phyloP scores from a whole-genome alignment of 2,113 vertebrate species.

The Colaptes auratus region DNA sequence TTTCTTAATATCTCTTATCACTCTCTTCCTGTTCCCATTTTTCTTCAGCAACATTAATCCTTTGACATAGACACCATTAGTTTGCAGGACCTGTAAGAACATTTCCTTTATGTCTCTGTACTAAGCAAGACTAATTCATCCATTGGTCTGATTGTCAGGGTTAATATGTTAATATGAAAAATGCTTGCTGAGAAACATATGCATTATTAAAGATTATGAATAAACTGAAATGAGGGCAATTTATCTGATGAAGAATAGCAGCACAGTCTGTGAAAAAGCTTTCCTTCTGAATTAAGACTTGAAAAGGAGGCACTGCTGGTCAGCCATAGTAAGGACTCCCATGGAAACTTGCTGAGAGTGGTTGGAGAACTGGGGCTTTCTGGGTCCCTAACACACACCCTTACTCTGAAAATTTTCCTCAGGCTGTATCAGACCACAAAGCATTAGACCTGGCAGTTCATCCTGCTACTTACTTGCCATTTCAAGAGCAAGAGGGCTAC shows the following conservation, averaged over 20 bases:
- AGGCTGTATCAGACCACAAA: not conserved
- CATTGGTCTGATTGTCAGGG: not conserved
- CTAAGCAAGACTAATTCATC: not conserved
- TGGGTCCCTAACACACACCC: not conserved
- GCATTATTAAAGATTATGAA: conserved; percentile 56
- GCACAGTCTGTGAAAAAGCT: not conserved
- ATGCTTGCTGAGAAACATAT: conserved; percentile 29
- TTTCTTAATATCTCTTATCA: not conserved
- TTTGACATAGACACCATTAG: not conserved
- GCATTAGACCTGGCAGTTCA: not conserved
- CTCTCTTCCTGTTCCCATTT: not conserved
- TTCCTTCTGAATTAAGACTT: not conserved
- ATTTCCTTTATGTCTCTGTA: not conserved
- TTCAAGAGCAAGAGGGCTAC: not conserved
- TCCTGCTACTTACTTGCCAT: not conserved
- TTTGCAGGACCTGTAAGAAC: conserved; percentile 11
- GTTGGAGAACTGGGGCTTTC: not conserved
- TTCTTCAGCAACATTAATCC: not conserved
- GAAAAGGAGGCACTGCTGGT: not conserved
- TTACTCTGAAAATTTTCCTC: not conserved
- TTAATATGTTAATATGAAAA: conserved; percentile 49
- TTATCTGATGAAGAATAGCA: conserved; percentile 19
- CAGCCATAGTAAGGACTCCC: not conserved
- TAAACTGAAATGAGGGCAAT: conserved; percentile 33
- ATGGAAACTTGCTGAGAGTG: not conserved